Base-by-base conservation (phyloP, 2,888 invertebrate genomes). In the Lagria hirta region DNA sequence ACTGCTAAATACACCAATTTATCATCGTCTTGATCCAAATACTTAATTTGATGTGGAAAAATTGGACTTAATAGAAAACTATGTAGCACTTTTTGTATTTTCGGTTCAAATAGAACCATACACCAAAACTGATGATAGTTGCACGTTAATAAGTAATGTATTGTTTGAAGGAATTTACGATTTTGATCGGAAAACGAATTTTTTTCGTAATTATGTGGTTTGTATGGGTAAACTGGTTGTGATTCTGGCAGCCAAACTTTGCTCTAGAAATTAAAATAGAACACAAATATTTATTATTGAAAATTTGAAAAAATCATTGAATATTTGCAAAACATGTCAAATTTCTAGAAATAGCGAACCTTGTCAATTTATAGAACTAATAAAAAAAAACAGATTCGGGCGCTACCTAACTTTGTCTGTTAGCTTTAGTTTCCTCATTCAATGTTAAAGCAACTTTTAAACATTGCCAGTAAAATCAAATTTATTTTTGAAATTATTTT, bases 1-100 rank as follows among this genome's bases (percentile, higher is more conserved):
- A 82, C 75, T 15, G 81, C 73, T 26, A 74, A 73, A 48, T 82
- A 82, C 4, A 81, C 46, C 11, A 67, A 66, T 43, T 73, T 68
- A 1, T 75, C 73, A 38, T 70, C 68, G 2, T 73, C 68, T n/a
- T n/a, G n/a, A 24, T 75, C 70, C 12, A 69, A 55, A 48, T 64
- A 54, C 35, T 55, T 43, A 15, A 71, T 49, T 23, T 72, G 60
- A 48, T 75, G 72, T 32, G 69, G 56, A n/a, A 73, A 65, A 41
- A 67, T 52, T 11, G 69, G 63, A 46, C 63, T 61, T 42, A 59
- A 49, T 18, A 71, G 41, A 48, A 69, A 71, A 51, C 66, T 65
- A 37, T 62, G 61, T 28, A 72, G 49, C 23, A 58, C 49, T 29
- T 50, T 38, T 7, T 43, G 43, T 26, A 66, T 56, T 23, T 56